Evolutionary conservation across 2,113 vertebrate genomes (phyloP).

Genomic region (Hemibagrus wyckioides): DNA sequence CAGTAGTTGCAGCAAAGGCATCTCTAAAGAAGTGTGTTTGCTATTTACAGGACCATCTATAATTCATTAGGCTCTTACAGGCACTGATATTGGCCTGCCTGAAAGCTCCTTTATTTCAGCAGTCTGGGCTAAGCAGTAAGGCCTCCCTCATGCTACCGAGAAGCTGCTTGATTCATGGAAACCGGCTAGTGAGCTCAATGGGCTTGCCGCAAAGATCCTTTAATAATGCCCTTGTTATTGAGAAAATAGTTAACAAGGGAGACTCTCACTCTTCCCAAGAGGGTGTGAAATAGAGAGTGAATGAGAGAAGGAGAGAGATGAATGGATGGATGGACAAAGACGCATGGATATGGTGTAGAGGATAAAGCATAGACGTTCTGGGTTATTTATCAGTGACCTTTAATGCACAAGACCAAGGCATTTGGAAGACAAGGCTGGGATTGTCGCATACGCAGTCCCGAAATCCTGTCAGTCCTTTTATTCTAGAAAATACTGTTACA

Average conservation of each 20-base stretch:
- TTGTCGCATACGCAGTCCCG: neutral
- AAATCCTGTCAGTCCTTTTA: neutral
- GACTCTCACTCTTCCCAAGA: neutral
- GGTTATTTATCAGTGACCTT: neutral
- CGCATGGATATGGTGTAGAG: neutral
- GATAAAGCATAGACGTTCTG: neutral
- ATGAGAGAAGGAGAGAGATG: conserved; percentile 1
- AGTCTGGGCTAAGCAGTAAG: conserved; percentile 14
- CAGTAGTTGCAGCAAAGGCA: neutral
- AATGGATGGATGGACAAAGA: neutral
- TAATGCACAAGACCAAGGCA: neutral
- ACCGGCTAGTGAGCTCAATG: neutral
- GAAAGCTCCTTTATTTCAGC: conserved; percentile 61
- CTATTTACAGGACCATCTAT: conserved; percentile 76
- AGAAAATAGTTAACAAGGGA: neutral
- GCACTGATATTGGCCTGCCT: conserved; percentile 63
- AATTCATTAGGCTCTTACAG: conserved; percentile 67
- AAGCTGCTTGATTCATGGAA: conserved; percentile 32
- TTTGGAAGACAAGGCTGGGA: neutral
- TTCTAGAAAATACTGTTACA: neutral
- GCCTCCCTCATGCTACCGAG: neutral
- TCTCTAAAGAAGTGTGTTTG: conserved; percentile 49
- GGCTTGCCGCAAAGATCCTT: neutral
- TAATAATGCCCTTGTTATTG: neutral
- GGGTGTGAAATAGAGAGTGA: neutral